phyloP scores from a whole-genome alignment of 1,140 invertebrate species.

The Manduca sexta region DNA sequence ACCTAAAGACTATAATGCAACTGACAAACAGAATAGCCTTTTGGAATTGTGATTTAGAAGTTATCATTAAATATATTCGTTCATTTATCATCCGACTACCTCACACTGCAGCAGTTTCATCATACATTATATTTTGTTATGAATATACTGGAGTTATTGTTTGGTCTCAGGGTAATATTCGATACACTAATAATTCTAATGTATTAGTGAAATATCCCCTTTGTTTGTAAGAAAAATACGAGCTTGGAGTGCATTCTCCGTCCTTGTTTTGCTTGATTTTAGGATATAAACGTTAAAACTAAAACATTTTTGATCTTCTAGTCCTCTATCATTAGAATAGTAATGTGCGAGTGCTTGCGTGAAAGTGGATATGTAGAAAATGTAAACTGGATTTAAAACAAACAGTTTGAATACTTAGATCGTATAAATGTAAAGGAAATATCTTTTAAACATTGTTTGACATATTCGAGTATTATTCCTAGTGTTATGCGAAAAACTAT shows the following conservation, averaged over 20 bases:
- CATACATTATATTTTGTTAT: background rate
- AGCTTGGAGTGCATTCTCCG: conserved; percentile 41
- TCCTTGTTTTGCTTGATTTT: conserved; percentile 34
- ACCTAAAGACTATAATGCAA: background rate
- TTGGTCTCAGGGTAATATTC: conserved; percentile 30
- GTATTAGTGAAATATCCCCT: conserved; percentile 6
- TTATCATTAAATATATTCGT: conserved; percentile 9
- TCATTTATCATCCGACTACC: conserved; percentile 21
- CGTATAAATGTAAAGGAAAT: too few relatives aligned
- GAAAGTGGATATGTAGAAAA: background rate
- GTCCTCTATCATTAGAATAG: conserved; percentile 44
- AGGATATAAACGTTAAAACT: conserved; percentile 14
- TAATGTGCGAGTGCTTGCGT: conserved; percentile 20
- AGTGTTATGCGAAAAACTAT: too few relatives aligned
- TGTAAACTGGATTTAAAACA: too few relatives aligned
- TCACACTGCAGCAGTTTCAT: conserved; percentile 16
- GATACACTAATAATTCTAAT: conserved; percentile 16
- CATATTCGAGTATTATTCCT: too few relatives aligned
- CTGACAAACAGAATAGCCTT: conserved; percentile 5
- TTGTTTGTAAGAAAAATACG: conserved; percentile 15
- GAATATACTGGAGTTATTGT: conserved; percentile 1
- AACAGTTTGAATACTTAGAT: too few relatives aligned
- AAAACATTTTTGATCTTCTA: conserved; percentile 45
- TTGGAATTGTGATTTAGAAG: conserved; percentile 13
- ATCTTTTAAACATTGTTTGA: too few relatives aligned